These are phyloP conservation scores for Pampusana beccarii DNA, from an alignment of 2,113 vertebrate genomes.

Conservation along the genomic window DNA sequence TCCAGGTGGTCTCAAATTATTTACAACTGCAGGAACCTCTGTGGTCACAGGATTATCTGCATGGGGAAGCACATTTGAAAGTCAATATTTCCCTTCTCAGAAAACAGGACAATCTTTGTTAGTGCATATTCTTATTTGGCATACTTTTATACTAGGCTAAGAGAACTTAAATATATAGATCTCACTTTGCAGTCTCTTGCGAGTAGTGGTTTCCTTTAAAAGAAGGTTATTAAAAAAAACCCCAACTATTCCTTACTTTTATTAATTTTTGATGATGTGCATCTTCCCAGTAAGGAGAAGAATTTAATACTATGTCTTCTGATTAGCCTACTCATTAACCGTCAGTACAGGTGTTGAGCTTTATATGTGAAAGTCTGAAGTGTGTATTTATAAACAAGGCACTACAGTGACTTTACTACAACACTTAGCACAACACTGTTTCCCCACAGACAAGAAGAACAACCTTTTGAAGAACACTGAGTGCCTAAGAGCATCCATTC, in stretches of 20 bases:
- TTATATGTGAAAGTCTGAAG: neutral
- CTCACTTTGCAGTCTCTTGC: neutral
- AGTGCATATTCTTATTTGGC: neutral
- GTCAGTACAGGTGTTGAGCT: neutral
- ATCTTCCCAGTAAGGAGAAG: neutral
- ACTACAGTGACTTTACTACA: neutral
- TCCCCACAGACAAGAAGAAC: neutral
- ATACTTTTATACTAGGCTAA: neutral
- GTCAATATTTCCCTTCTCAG: slow-evolving; percentile 23
- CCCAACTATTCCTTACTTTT: neutral
- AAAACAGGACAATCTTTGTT: slow-evolving; percentile 52
- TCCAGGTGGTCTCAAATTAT: slow-evolving; percentile 63
- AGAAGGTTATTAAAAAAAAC: neutral
- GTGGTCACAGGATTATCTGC: slow-evolving; percentile 56
- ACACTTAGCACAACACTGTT: neutral
- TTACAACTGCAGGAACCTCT: slow-evolving; percentile 51
- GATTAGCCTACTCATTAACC: neutral
- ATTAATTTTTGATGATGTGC: neutral
- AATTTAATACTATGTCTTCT: neutral
- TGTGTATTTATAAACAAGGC: neutral
- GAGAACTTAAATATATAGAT: neutral
- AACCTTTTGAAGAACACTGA: neutral
- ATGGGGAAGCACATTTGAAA: slow-evolving; percentile 35
- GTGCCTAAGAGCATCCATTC: neutral
- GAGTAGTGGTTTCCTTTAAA: neutral